These are phyloP conservation scores for Dendrocincla fuliginosa DNA, from an alignment of 2,797 vertebrate species.

Conservation along the genomic window DNA sequence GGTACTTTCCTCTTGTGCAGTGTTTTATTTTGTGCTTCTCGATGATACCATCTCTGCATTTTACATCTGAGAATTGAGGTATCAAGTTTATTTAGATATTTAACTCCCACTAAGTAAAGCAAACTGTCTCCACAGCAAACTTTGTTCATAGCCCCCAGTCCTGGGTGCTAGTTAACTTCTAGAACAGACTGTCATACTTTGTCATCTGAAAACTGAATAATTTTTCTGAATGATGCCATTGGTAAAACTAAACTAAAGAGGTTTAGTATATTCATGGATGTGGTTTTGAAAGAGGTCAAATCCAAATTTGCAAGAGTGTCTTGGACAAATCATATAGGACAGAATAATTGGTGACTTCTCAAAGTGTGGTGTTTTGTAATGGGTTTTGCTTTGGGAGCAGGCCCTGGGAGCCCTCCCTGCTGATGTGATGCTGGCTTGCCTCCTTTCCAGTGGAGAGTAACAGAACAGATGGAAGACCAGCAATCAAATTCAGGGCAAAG, in stretches of 20 bases:
- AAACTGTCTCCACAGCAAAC: not conserved
- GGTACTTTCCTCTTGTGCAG: not conserved
- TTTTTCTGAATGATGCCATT: not conserved
- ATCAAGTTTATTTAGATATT: not conserved
- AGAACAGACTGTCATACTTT: not conserved
- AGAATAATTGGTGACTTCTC: not conserved
- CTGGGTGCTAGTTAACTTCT: not conserved
- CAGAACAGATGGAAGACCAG: not conserved
- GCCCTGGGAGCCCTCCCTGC: not conserved
- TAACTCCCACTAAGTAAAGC: not conserved
- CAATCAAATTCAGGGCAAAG: not conserved
- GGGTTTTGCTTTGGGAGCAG: not conserved
- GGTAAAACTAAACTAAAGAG: not conserved
- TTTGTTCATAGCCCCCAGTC: not conserved
- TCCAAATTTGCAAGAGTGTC: not conserved
- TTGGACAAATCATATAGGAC: accelerated
- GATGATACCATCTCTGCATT: not conserved
- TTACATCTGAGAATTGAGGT: not conserved
- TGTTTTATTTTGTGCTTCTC: not conserved
- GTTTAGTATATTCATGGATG: not conserved
- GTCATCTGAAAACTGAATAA: not conserved
- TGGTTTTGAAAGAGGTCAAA: not conserved
- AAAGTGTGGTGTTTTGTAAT: not conserved
- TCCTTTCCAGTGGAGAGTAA: not conserved
- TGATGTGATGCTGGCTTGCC: not conserved